Conservation (phyloP, 2,797 vertebrate species). For the Melanotaenia pygmaea region DNA sequence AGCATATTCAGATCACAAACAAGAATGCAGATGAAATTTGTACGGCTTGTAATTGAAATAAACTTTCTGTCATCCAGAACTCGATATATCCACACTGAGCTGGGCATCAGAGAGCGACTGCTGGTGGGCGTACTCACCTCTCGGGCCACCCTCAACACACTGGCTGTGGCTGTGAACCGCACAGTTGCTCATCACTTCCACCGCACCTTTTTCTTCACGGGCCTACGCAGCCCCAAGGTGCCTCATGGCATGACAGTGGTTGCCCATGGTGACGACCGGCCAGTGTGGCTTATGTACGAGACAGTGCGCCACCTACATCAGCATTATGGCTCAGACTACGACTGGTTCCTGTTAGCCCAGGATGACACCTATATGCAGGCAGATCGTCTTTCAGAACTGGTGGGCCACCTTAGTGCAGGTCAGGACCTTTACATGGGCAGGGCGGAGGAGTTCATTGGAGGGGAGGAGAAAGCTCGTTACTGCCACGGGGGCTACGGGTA, state of each 20-base stretch:
- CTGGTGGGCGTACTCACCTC: conserved; percentile 94
- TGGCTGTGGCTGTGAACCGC: conserved; percentile 96
- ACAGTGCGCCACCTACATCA: conserved; percentile 91
- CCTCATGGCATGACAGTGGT: conserved; percentile 94
- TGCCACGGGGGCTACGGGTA: conserved; percentile 97
- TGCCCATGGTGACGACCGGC: conserved; percentile 92
- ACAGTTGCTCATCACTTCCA: conserved; percentile 93
- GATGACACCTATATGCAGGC: conserved; percentile 95
- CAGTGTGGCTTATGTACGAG: conserved; percentile 98
- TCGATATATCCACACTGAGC: conserved; percentile 95
- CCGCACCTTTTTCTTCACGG: conserved; percentile 92
- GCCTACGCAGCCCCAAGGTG: conserved; percentile 88
- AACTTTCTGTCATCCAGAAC: conserved; percentile 81
- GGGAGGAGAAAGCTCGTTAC: conserved; percentile 92
- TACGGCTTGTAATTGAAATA: background rate
- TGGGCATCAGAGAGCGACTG: conserved; percentile 94
- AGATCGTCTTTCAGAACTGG: conserved; percentile 88
- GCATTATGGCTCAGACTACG: conserved; percentile 91
- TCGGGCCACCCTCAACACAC: conserved; percentile 88
- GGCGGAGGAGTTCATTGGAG: conserved; percentile 95
- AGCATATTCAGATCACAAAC: background rate
- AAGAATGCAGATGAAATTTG: background rate
- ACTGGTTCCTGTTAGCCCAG: conserved; percentile 97
- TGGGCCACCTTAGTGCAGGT: conserved; percentile 91
- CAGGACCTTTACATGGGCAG: conserved; percentile 94